Conservation (phyloP, 2,888 invertebrate species). For the Tetropium fuscum region DNA sequence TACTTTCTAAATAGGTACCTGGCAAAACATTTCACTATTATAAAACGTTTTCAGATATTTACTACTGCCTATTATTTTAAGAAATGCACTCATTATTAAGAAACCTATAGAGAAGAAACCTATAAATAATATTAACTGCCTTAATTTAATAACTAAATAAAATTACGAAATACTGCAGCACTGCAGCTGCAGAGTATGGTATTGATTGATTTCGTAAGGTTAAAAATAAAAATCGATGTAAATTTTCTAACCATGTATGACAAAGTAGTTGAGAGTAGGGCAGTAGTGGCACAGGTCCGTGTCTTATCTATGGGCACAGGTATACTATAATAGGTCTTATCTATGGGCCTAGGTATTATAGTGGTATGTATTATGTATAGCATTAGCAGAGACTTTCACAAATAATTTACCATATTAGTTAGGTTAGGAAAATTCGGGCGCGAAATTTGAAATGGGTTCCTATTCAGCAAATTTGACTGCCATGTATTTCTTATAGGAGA, state of each 20-base stretch:
- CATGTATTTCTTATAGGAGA: too few relatives aligned
- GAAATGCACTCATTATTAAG: slow-evolving; percentile 6
- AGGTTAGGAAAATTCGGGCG: too few relatives aligned
- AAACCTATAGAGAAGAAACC: neutral
- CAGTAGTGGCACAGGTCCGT: neutral
- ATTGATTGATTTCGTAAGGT: neutral
- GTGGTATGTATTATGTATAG: too few relatives aligned
- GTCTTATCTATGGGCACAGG: too few relatives aligned
- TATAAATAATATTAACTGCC: neutral
- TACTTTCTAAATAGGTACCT: slow-evolving; percentile 14
- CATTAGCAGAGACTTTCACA: too few relatives aligned
- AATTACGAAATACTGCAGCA: neutral
- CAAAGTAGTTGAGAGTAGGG: neutral
- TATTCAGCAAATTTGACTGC: too few relatives aligned
- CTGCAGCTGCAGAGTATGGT: neutral
- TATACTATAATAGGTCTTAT: too few relatives aligned
- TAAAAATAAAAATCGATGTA: neutral
- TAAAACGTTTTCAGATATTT: slow-evolving; percentile 10
- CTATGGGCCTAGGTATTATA: too few relatives aligned
- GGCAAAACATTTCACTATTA: neutral
- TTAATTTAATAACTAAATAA: too few relatives aligned
- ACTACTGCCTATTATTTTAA: slow-evolving; percentile 6
- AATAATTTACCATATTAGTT: too few relatives aligned
- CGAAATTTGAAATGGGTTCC: too few relatives aligned
- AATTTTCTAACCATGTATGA: neutral